A percentile compares a stretch with the other conserved stretches of the same genome.
phyloP scores from a whole-genome alignment of 2,888 invertebrate species.

The Chydorus sphaericus region DNA sequence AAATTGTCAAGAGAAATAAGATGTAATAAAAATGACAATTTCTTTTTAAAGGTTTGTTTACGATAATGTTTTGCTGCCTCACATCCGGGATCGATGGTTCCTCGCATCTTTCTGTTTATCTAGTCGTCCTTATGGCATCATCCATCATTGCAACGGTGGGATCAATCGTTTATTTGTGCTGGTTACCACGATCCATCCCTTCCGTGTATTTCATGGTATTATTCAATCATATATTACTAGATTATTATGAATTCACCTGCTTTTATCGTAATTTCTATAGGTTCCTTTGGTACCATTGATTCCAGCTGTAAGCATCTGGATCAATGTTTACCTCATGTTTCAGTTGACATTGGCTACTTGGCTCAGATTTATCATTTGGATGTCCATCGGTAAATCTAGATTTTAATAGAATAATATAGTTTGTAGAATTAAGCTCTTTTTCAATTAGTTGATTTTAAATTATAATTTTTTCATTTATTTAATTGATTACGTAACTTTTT shows the following conservation, averaged over 20 bases:
- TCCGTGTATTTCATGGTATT: slow-evolving; percentile 9
- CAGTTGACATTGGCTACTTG: slow-evolving; percentile 62
- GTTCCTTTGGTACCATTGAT: slow-evolving; percentile 70
- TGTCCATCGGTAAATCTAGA: slow-evolving; percentile 49
- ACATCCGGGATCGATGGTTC: neutral
- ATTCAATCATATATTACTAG: neutral
- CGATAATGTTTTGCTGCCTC: neutral
- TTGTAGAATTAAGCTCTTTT: neutral
- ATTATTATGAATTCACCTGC: neutral
- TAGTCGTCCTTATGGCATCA: neutral
- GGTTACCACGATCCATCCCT: neutral
- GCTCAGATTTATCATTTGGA: slow-evolving; percentile 70
- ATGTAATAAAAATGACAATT: neutral
- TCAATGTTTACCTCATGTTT: slow-evolving; percentile 73
- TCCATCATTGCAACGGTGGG: neutral
- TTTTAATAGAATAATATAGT: slow-evolving; percentile 21
- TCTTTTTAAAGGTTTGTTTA: neutral
- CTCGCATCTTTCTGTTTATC: neutral
- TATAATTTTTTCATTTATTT: neutral
- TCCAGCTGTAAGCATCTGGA: slow-evolving; percentile 62
- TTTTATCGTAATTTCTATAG: slow-evolving; percentile 28
- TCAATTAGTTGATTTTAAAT: neutral
- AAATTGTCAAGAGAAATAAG: neutral
- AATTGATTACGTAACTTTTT: neutral
- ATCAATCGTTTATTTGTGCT: neutral